Conservation (phyloP, 2,113 vertebrate genomes). For the Fukomys damarensis region DNA sequence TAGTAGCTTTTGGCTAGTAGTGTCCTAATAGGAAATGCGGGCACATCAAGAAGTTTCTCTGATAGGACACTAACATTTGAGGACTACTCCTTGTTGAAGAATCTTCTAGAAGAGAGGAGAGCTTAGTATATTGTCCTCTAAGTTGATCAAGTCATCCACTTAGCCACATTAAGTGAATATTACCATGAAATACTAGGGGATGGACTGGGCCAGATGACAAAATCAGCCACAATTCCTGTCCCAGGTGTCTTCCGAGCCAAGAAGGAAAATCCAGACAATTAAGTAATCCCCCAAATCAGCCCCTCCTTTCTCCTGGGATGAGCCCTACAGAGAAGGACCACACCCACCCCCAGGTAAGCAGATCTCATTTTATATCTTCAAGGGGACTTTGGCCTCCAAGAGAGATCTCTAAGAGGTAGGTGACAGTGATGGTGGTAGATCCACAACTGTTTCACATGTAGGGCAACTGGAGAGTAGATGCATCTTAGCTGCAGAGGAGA, state of each 20-base stretch:
- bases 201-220: neutral
- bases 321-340: neutral
- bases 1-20: neutral
- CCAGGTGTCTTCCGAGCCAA: neutral
- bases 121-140: neutral
- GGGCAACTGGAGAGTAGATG: neutral
- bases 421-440: rapidly evolving
- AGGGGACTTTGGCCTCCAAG: neutral
- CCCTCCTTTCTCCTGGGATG: neutral
- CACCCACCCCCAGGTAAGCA: neutral
- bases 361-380: neutral
- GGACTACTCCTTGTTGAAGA: neutral
- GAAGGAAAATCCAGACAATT: neutral
- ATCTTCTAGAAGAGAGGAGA: neutral
- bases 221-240: neutral
- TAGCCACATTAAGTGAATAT: neutral
- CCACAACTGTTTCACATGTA: rapidly evolving
- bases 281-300: neutral
- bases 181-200: rapidly evolving
- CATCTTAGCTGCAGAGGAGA: neutral
- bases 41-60: no score
- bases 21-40: neutral
- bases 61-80: neutral
- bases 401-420: neutral
- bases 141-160: neutral